phyloP scores from a whole-genome alignment of 2,888 invertebrate genomes.

The Chalcis sispes region DNA sequence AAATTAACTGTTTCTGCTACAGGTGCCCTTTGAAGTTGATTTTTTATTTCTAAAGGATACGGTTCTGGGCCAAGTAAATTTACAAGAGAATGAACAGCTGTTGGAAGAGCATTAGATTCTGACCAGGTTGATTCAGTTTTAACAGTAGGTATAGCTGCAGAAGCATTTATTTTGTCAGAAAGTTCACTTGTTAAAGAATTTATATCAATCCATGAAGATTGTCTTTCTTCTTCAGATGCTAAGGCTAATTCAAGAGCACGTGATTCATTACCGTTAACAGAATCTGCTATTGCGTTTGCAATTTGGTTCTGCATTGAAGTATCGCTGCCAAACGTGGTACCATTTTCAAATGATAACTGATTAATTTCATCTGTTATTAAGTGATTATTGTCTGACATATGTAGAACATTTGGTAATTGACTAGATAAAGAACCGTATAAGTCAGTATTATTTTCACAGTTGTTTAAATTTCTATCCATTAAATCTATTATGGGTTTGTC shows the following conservation, averaged over 20 bases:
- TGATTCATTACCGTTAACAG: slow-evolving; percentile 73
- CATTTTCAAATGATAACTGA: slow-evolving; percentile 47
- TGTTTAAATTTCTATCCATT: slow-evolving; percentile 44
- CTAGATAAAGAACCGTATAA: slow-evolving; percentile 61
- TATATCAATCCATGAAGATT: slow-evolving; percentile 86
- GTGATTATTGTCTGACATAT: slow-evolving; percentile 59
- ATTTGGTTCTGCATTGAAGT: slow-evolving; percentile 26
- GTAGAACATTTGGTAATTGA: slow-evolving; percentile 61
- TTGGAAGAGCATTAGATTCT: slow-evolving; percentile 81
- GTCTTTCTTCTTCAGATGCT: slow-evolving; percentile 86
- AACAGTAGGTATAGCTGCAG: slow-evolving; percentile 80
- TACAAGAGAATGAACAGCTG: slow-evolving; percentile 81
- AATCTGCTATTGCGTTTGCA: slow-evolving; percentile 16
- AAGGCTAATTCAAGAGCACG: slow-evolving; percentile 83
- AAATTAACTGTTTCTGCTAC: slow-evolving; percentile 62
- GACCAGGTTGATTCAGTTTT: slow-evolving; percentile 71
- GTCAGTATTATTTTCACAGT: slow-evolving; percentile 51
- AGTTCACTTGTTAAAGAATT: slow-evolving; percentile 55
- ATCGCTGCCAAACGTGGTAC: slow-evolving; percentile 35
- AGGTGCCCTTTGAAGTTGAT: slow-evolving; percentile 57
- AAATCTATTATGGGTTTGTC: slow-evolving; percentile 54
- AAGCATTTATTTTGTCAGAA: slow-evolving; percentile 76
- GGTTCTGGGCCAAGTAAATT: slow-evolving; percentile 73
- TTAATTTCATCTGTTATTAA: slow-evolving; percentile 58
- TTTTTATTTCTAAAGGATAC: slow-evolving; percentile 68